Evolutionary conservation across 2,888 invertebrate genomes (phyloP).

Genomic region (Noctua janthina): DNA sequence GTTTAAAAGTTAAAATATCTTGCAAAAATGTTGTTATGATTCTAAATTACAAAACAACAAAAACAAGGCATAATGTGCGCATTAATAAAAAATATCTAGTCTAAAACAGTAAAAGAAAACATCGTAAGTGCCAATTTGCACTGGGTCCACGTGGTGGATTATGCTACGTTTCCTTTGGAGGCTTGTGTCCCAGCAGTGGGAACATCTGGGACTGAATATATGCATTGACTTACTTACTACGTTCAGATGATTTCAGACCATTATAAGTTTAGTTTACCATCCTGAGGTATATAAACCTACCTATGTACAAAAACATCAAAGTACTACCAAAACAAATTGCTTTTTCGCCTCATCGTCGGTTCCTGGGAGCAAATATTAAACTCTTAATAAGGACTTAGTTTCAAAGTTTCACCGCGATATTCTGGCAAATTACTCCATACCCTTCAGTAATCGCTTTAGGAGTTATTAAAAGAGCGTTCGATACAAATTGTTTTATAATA

Average conservation of each 20-base stretch:
- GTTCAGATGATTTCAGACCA: neutral
- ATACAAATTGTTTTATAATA: conserved; percentile 68
- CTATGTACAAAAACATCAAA: conserved; percentile 25
- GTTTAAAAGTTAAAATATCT: too few relatives aligned
- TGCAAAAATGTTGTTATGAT: too few relatives aligned
- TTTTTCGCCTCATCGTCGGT: conserved; percentile 50
- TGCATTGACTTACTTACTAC: neutral
- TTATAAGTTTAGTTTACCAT: neutral
- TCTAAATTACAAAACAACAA: too few relatives aligned
- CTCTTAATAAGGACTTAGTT: conserved; percentile 64
- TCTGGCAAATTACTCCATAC: conserved; percentile 57
- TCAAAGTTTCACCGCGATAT: conserved; percentile 60
- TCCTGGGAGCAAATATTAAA: conserved; percentile 61
- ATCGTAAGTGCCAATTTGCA: neutral
- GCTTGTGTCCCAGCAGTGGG: neutral
- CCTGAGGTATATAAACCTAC: neutral
- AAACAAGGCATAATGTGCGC: too few relatives aligned
- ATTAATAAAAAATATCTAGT: neutral
- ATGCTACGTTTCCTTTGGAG: neutral
- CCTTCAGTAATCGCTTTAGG: conserved; percentile 58
- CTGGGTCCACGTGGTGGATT: neutral
- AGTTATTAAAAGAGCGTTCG: conserved; percentile 66
- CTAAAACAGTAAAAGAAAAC: neutral
- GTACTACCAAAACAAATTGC: conserved; percentile 53
- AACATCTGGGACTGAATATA: neutral